A percentile compares a stretch with the other conserved stretches of the same genome.
These are phyloP conservation scores for Hippocampus kuda DNA, from an alignment of 2,797 vertebrate genomes.

Conservation along the genomic window DNA sequence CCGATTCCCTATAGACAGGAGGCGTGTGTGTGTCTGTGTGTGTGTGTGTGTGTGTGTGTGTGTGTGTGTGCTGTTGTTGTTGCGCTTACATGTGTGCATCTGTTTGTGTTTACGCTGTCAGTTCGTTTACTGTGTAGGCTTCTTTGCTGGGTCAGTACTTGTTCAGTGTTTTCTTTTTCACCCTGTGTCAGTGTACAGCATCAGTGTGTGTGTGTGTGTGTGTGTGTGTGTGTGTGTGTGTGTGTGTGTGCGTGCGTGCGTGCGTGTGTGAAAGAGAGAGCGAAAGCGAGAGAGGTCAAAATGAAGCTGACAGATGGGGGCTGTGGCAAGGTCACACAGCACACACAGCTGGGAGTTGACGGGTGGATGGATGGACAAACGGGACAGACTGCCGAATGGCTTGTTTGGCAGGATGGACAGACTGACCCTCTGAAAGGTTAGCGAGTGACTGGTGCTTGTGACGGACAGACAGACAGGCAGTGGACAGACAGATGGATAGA, in stretches of 20 bases:
- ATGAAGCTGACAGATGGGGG: conserved; percentile 38
- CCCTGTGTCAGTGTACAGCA: conserved; percentile 3
- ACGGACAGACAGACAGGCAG: background rate
- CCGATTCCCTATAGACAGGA: conserved; percentile 17
- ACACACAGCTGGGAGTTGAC: conserved; percentile 35
- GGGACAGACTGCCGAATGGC: background rate
- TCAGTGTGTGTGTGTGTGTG: conserved; percentile 6
- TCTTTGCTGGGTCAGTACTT: conserved; percentile 4
- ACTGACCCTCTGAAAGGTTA: background rate
- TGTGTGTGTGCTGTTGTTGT: background rate
- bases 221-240: conserved; percentile 7
- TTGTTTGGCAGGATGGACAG: background rate
- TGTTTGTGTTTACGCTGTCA: conserved; percentile 8
- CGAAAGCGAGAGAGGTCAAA: conserved; percentile 26
- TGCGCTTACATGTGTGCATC: background rate
- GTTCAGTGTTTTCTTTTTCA: conserved; percentile 7
- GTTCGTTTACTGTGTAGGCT: conserved; percentile 7
- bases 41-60: conserved; percentile 1
- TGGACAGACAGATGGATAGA: background rate
- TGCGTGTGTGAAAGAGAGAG: background rate
- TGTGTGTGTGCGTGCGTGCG: conserved; percentile 10
- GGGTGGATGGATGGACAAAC: conserved; percentile 16
- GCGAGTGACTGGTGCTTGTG: conserved; percentile 3
- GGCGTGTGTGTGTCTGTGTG: conserved; percentile 16
- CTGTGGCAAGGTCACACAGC: conserved; percentile 48